Base-by-base conservation (phyloP, 2,888 invertebrate genomes). In the Drosophila flavopinicola region DNA sequence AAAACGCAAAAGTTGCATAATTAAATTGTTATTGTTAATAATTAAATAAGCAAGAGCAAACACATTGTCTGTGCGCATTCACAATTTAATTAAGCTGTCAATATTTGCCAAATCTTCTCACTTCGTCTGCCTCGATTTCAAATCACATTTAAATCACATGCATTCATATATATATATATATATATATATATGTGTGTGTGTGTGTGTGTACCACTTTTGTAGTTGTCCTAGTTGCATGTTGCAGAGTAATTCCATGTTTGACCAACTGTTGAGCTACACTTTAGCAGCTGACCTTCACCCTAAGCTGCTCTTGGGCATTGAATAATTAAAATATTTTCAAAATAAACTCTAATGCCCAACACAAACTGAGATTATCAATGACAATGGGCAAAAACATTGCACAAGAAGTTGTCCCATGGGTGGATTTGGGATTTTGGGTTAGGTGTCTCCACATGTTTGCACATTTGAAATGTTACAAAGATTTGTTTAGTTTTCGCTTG, bases 391-490 rank as follows among this genome's bases (percentile, higher is more conserved):
- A 51, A 48, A 6, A 11, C 32, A 37, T 15, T 13, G 27, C 11
- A 30, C 25, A 41, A 30, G 15, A 17, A 24, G 48, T 33, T 44
- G 10, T 6, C 6, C 38, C 17, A 1, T 6, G 17, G 10, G 6
- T 6, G 20, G 2, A 20, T 20, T 3, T 20, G 20, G 20, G 20
- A 20, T 20, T 2, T 2, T 4, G 20, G 37, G 23, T 23, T 41
- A 38, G 11, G 29, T n/a, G n/a, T 20, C 23, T 33, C 35, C 53
- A 65, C 57, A 82, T 66, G 65, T 82, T 86, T 85, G 65, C 67
- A 82, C 78, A 86, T 86, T 86, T 74, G 44, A 78, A 85, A 78
- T 80, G 78, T 75, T 52, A 54, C 57, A 58, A 70, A 78, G 83
- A 85, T 78, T 86, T 85, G 75, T 78, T 82, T 65, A 53, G 75